Base-by-base conservation (phyloP, 2,113 vertebrate species). In the Artemisiospiza belli region DNA sequence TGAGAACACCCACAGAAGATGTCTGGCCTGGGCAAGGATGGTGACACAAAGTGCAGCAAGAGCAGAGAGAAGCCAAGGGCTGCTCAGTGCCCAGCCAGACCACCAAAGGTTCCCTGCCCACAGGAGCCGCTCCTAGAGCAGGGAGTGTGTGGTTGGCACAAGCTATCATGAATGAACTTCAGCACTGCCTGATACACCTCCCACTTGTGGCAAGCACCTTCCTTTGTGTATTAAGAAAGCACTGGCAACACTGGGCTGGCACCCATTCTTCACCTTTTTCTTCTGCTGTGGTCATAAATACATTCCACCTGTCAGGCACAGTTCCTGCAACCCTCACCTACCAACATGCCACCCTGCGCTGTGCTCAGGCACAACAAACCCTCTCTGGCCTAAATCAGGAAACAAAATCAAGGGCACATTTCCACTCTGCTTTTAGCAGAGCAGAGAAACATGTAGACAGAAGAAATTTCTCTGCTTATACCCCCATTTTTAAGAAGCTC, bases 11-110 rank as follows among this genome's bases (percentile, higher is more conserved):
- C 52, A 11, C 52, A 54, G 52, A 54, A 8, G 76, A 78, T 15
- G 22, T 54, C 83, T 96, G 94, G 85, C 83, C 52, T 86, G 39
- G 9, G 66, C 37, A 19, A 72, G 37, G 47, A 90, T 81, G 76
- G 81, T 81, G 83, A 83, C 82, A 90, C 49, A 47, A 96, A 90
- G 79, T 35, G 62, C 6, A 81, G 79, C 68, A 64, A 49, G n/a
- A 63, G 67, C 30, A 59, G 78, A 87, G 59, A 67, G 72, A 83
- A 89, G 82, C 90, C 93, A 95, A 81, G 54, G 91, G 84, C 16
- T 87, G 91, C 84, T 97, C 87, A 73, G 18, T 94, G 90, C 73
- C 86, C 89, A 63, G 79, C 64, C 88, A 94, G 90, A 94, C 90
- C 91, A 92, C 80, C 90, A 83, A 43, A 77, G 76, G 46, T 63